phyloP scores from a whole-genome alignment of 2,888 invertebrate species.

The Nemapogon koenigi region DNA sequence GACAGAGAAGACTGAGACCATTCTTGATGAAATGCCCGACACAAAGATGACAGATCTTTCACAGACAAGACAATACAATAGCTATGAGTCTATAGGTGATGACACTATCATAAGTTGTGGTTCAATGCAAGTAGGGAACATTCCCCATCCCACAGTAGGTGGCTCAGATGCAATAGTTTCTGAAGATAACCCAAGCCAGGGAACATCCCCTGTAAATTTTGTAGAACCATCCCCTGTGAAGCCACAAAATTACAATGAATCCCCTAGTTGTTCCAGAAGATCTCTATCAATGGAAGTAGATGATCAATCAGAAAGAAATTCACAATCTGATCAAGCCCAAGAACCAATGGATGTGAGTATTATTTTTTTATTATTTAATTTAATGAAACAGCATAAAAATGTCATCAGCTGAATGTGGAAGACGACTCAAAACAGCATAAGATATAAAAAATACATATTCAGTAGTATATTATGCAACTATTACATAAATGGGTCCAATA shows the following conservation, averaged over 20 bases:
- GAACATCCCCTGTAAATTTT: conserved; percentile 55
- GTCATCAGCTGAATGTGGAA: too few relatives aligned
- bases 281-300: conserved; percentile 58
- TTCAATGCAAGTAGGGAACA: conserved; percentile 43
- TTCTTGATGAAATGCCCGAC: conserved; percentile 57
- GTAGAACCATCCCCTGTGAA: conserved; percentile 49
- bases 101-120: conserved; percentile 52
- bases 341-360: conserved; percentile 53
- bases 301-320: conserved; percentile 51
- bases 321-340: conserved; percentile 44
- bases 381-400: too few relatives aligned
- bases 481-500: too few relatives aligned
- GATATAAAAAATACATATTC: not conserved
- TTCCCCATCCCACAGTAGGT: conserved; percentile 42
- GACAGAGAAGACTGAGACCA: conserved; percentile 52
- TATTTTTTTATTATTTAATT: too few relatives aligned
- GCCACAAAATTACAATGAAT: conserved; percentile 38
- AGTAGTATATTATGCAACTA: not conserved
- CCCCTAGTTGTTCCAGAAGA: conserved; percentile 53
- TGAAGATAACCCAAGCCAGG: conserved; percentile 49
- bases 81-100: conserved; percentile 58
- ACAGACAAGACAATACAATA: conserved; percentile 54
- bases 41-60: conserved; percentile 60
- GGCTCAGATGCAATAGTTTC: conserved; percentile 40
- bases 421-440: not conserved